A percentile compares a stretch with the other conserved stretches of the same genome.
Conservation (phyloP, 30 jellyfish, hydroid and myxozoan genomes). For the Cassiopea xamachana region DNA sequence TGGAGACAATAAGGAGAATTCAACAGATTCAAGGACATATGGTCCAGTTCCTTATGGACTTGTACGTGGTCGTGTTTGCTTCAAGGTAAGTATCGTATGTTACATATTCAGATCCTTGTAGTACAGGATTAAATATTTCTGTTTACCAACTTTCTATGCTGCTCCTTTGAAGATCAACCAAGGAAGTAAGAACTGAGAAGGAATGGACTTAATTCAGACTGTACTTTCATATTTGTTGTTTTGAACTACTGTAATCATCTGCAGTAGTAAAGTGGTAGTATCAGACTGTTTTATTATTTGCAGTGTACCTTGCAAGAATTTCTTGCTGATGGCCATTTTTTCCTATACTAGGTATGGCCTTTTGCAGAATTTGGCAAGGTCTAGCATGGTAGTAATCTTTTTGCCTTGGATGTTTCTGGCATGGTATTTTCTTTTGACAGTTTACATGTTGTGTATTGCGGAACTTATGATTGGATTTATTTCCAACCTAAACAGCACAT, state of each 20-base stretch:
- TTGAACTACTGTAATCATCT: too few species aligned
- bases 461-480: too few species aligned
- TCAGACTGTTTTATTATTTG: background rate
- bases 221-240: too few species aligned
- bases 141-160: too few species aligned
- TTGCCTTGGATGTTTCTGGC: too few species aligned
- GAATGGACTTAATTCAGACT: too few species aligned
- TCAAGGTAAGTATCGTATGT: constrained; percentile 58
- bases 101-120: background rate
- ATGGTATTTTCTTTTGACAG: background rate
- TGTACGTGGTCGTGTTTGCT: constrained; percentile 85
- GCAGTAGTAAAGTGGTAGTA: too few species aligned
- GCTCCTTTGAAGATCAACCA: too few species aligned
- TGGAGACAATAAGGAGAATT: constrained; percentile 90
- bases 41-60: constrained; percentile 97
- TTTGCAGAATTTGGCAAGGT: constrained; percentile 55
- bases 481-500: too few species aligned
- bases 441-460: too few species aligned
- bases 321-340: background rate
- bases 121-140: background rate
- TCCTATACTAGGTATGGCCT: constrained; percentile 62
- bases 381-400: background rate
- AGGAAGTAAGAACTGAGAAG: too few species aligned
- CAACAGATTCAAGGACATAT: constrained; percentile 88
- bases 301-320: too few species aligned